Evolutionary conservation across 92 coral and sea anemone genomes (phyloP), one percentile per base, ranked within the genome.

Genomic region (Parazoanthus darwini): DNA sequence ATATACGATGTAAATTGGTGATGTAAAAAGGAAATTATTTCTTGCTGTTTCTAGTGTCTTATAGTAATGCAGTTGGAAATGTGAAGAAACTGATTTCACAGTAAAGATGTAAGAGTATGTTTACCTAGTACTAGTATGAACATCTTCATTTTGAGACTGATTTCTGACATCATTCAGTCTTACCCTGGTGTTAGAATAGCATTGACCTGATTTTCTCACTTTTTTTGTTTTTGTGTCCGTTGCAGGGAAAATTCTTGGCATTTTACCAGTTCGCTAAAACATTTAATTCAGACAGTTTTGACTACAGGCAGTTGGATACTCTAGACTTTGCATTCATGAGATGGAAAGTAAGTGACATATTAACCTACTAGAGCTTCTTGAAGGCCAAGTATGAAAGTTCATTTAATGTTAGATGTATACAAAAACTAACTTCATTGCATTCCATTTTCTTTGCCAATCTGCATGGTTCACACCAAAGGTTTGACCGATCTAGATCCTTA

Each of bases 251-350:
- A 88, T 97, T 97, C 91, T 90, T 93, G 91, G 98, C 99, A 75
- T 97, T 97, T 91, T 97, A 95, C 89, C 99, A 97, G 90, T 97
- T 97, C 88, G 98, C 99, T 50, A 97, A 97, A 90, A 93, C 96
- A 36, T 97, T 97, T 88, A 97, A 97, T 91, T 94, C 95, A 3
- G 99, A 97, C 92, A 90, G 92, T 78, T 97, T 97, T 93, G 98
- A 97, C 82, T 97, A 95, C 88, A 91, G 93, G 35, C 99, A 95
- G 89, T 93, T 97, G 85, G 95, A 96, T 88, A 95, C 96, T 81
- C 85, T 97, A 92, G 99, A 97, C 90, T 97, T 94, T 83, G 98
- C 96, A 75, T 97, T 97, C 81, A 97, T 97, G 99, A 94, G 99
- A 81, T 97, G 99, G 99, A 97, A 97, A 92, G 99, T 97, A 72